These are phyloP conservation scores for Bostrychus sinensis DNA, from an alignment of 2,113 vertebrate genomes.

Conservation along the genomic window DNA sequence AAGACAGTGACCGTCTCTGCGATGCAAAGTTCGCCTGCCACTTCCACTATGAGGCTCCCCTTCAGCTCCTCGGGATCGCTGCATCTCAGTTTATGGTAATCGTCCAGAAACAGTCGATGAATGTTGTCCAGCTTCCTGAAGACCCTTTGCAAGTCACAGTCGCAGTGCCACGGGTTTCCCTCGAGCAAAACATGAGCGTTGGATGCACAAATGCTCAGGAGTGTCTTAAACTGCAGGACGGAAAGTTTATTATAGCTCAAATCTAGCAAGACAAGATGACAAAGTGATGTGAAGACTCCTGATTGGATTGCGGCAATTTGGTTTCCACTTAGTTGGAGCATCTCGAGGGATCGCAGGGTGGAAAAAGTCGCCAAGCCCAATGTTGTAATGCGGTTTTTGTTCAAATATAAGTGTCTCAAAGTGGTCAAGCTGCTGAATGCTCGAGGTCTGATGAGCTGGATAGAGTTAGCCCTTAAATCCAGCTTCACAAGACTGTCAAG, in stretches of 20 bases:
- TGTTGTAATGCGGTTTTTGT: background rate
- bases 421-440: background rate
- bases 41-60: background rate
- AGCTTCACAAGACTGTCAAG: slow-evolving; percentile 5
- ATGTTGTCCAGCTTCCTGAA: slow-evolving; percentile 1
- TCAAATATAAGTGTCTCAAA: background rate
- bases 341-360: background rate
- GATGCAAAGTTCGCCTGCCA: background rate
- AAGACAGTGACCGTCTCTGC: slow-evolving; percentile 1
- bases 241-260: background rate
- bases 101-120: slow-evolving; percentile 5
- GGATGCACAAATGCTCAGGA: background rate
- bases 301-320: background rate
- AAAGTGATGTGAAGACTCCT: background rate
- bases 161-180: slow-evolving; percentile 10
- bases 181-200: slow-evolving; percentile 3
- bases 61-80: slow-evolving; percentile 3
- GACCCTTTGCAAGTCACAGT: slow-evolving; percentile 7
- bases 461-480: background rate
- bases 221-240: background rate
- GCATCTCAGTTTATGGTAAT: background rate
- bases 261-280: background rate
- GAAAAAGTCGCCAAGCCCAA: background rate
- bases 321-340: background rate
- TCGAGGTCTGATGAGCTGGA: background rate